Percentiles rank a stretch among this genome's conserved stretches.
phyloP scores from a whole-genome alignment of 2,888 invertebrate species.

The Nymphalis polychloros region DNA sequence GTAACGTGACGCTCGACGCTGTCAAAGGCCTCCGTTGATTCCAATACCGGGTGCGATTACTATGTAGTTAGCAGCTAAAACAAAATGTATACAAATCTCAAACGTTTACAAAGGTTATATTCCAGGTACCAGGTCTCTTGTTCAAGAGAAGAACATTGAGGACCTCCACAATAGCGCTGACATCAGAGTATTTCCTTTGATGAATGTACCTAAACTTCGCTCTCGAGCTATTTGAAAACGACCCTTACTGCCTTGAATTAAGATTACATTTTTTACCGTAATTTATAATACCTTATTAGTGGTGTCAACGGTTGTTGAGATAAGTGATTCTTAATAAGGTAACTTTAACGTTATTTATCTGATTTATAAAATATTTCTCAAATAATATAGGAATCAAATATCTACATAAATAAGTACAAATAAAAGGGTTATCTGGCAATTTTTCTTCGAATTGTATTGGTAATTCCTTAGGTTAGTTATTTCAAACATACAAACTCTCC shows the following conservation, averaged over 20 bases:
- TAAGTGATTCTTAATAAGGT: neutral
- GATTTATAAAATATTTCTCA: neutral
- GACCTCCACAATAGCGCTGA: constrained; percentile 30
- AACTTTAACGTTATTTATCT: neutral
- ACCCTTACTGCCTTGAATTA: neutral
- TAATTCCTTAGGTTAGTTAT: too few species aligned
- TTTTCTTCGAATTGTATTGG: too few species aligned
- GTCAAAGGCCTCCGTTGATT: constrained; percentile 11
- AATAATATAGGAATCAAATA: neutral
- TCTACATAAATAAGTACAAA: too few species aligned
- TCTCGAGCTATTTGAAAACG: constrained; percentile 2
- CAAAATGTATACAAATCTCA: constrained; percentile 23
- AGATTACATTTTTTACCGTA: neutral
- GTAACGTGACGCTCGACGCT: neutral
- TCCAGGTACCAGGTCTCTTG: constrained; percentile 27
- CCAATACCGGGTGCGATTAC: constrained; percentile 15
- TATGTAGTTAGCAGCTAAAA: constrained; percentile 16
- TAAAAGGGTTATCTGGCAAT: too few species aligned
- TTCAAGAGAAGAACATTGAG: constrained; percentile 26
- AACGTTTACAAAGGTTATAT: constrained; percentile 11
- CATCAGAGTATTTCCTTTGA: constrained; percentile 28
- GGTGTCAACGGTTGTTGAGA: constrained; percentile 20
- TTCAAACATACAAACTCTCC: too few species aligned
- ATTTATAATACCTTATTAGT: constrained; percentile 14
- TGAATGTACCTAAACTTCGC: constrained; percentile 13